These are phyloP conservation scores for Aphelenchoides avenae DNA, from an alignment of 1,140 invertebrate genomes.

Conservation along the genomic window DNA sequence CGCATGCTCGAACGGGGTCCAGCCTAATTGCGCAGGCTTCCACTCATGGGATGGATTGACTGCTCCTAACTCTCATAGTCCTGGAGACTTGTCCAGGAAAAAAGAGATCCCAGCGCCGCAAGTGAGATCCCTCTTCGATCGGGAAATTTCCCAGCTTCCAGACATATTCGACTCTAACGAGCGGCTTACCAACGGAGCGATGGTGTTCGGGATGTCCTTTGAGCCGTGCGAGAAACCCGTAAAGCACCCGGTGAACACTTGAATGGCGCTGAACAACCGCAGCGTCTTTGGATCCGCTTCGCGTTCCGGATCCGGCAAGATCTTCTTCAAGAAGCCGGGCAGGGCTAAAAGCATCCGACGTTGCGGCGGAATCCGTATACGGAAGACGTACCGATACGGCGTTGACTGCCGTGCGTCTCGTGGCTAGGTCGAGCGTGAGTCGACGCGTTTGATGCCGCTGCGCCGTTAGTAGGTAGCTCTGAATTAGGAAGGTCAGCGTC, in stretches of 20 bases:
- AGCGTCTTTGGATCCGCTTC: slow-evolving; percentile 28
- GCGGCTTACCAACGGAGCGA: slow-evolving; percentile 27
- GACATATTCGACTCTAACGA: too few relatives aligned
- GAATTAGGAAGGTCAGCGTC: too few relatives aligned
- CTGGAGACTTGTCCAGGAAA: neutral
- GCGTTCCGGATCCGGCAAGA: slow-evolving; percentile 34
- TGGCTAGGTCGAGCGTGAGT: too few relatives aligned
- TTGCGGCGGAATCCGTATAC: slow-evolving; percentile 4
- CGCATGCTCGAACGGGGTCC: too few relatives aligned
- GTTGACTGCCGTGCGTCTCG: too few relatives aligned
- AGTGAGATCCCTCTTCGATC: too few relatives aligned
- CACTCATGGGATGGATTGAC: too few relatives aligned
- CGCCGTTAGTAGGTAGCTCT: neutral
- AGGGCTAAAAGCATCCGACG: neutral
- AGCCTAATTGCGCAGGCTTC: too few relatives aligned
- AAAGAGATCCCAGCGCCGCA: too few relatives aligned
- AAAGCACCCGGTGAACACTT: slow-evolving; percentile 45
- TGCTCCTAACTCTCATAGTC: neutral
- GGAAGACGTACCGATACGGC: too few relatives aligned
- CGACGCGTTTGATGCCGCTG: neutral
- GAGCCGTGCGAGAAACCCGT: slow-evolving; percentile 63
- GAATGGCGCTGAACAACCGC: slow-evolving; percentile 32
- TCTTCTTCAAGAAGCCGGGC: slow-evolving; percentile 25
- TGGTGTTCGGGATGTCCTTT: slow-evolving; percentile 71
- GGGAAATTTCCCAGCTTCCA: neutral